A percentile compares a stretch with the other conserved stretches of the same genome.
Conservation (phyloP, 2,888 invertebrate genomes). For the Uloborus plumipes region DNA sequence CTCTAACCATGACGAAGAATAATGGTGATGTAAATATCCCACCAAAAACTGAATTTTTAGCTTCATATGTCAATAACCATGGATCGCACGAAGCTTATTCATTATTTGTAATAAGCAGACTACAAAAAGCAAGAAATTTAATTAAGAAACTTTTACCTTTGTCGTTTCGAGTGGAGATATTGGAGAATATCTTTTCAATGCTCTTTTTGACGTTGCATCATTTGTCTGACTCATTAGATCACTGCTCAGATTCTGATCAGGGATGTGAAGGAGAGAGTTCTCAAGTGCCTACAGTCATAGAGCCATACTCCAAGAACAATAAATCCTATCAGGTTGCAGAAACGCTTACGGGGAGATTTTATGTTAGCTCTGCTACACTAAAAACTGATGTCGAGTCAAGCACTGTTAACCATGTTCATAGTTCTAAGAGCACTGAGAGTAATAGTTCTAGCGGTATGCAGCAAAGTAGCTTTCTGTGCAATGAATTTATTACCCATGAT, state of each 20-base stretch:
- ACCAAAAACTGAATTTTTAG: conserved; percentile 3
- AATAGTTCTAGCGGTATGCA: conserved; percentile 40
- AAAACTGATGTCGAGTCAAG: conserved; percentile 20
- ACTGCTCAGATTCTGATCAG: conserved; percentile 63
- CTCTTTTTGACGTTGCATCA: conserved; percentile 79
- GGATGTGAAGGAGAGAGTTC: conserved; percentile 43
- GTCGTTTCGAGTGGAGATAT: conserved; percentile 74
- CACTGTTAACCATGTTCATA: conserved; percentile 16
- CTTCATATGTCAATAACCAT: conserved; percentile 10
- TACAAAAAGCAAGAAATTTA: conserved; percentile 29
- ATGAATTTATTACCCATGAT: conserved; percentile 58
- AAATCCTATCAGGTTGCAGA: conserved; percentile 28
- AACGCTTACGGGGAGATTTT: conserved; percentile 17
- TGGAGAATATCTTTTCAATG: conserved; percentile 82
- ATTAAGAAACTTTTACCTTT: conserved; percentile 63
- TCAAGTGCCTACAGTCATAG: not conserved
- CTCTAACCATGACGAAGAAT: not conserved
- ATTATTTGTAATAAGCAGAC: conserved; percentile 19
- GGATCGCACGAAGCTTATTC: conserved; percentile 35
- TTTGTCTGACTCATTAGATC: conserved; percentile 72
- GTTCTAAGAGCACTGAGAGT: conserved; percentile 52
- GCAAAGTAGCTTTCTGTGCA: conserved; percentile 49
- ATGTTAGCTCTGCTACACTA: conserved; percentile 30
- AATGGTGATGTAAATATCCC: not conserved
- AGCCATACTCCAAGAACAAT: conserved; percentile 18